phyloP scores from a whole-genome alignment of 2,888 invertebrate species.

The Imbricaverruca yamaguchii region DNA sequence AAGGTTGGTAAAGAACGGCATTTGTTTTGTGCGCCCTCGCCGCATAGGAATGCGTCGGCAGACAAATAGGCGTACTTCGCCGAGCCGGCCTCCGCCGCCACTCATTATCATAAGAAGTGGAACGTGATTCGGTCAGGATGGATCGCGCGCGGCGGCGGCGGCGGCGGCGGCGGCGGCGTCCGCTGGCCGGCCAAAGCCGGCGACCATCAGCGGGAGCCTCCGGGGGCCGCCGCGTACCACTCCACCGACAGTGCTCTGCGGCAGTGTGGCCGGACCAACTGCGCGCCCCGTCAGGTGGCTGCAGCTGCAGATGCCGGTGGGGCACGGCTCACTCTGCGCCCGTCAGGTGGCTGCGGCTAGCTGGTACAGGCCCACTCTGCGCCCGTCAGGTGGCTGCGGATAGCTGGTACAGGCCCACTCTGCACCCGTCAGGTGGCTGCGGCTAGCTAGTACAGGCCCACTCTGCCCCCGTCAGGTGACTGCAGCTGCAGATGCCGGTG shows the following conservation, averaged over 20 bases:
- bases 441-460: too few species aligned
- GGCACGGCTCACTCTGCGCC: too few species aligned
- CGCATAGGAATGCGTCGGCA: not conserved
- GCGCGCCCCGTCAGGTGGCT: too few species aligned
- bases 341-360: too few species aligned
- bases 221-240: too few species aligned
- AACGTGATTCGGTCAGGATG: not conserved
- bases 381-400: not conserved
- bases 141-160: not conserved
- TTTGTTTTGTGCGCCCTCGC: not conserved
- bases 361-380: not conserved
- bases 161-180: not conserved
- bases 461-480: too few species aligned
- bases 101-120: constrained; percentile 21
- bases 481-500: too few species aligned
- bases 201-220: not conserved
- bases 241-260: too few species aligned
- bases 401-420: not conserved
- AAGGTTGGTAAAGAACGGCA: constrained; percentile 10
- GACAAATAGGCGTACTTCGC: not conserved
- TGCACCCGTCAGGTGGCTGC: too few species aligned
- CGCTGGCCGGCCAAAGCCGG: not conserved
- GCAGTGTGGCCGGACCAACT: too few species aligned
- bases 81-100: not conserved
- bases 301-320: too few species aligned